Evolutionary conservation across 1,140 invertebrate genomes (phyloP).

Genomic region (Penaeus indicus): DNA sequence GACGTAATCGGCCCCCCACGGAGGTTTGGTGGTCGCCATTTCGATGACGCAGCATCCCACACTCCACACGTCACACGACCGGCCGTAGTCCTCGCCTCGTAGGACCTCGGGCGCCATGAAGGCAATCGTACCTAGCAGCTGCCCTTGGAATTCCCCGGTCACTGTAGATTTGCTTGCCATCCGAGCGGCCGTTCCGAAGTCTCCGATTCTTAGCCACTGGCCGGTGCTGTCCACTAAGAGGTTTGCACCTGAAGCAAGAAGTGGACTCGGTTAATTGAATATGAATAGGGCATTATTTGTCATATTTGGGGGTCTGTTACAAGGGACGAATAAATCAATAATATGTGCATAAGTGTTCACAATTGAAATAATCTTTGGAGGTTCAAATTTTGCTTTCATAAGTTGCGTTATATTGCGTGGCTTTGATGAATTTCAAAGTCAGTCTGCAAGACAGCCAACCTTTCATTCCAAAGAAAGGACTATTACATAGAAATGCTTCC

Average conservation of each 20-base stretch:
- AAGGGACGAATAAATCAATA: too few species aligned
- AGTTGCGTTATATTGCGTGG: too few species aligned
- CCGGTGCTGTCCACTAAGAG: conserved; percentile 73
- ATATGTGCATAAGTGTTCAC: too few species aligned
- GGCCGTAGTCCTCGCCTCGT: conserved; percentile 73
- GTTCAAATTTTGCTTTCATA: too few species aligned
- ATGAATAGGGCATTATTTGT: too few species aligned
- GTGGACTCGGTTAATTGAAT: too few species aligned
- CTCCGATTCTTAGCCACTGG: conserved; percentile 72
- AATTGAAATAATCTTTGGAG: too few species aligned
- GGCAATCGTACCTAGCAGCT: conserved; percentile 73
- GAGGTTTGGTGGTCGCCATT: conserved; percentile 73
- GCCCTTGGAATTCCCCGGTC: conserved; percentile 73
- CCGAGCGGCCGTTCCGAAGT: conserved; percentile 73
- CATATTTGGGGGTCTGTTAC: too few species aligned
- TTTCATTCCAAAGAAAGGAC: too few species aligned
- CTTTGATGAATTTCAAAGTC: too few species aligned
- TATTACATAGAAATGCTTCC: background rate
- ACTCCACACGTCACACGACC: conserved; percentile 74
- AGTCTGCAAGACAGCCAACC: too few species aligned
- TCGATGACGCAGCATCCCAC: conserved; percentile 74
- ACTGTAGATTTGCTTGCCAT: conserved; percentile 71
- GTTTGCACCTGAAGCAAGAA: conserved; percentile 71
- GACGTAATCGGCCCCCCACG: conserved; percentile 72
- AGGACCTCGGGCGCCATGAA: conserved; percentile 76